phyloP scores from a whole-genome alignment of 2,797 vertebrate species.

The Leptatherina wallacei region DNA sequence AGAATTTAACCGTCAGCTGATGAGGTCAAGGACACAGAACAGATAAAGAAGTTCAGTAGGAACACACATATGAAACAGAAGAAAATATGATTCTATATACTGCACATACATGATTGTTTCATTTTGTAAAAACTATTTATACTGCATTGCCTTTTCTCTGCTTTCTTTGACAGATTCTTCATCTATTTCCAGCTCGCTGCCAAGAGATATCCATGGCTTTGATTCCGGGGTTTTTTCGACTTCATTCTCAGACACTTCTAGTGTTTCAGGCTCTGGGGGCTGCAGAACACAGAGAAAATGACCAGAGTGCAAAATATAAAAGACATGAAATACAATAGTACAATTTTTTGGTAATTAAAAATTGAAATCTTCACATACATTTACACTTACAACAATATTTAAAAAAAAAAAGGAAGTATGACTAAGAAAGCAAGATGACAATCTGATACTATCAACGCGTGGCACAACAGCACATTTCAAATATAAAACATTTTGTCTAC shows the following conservation, averaged over 20 bases:
- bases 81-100: background rate
- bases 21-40: conserved; percentile 51
- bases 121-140: background rate
- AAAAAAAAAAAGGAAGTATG: background rate
- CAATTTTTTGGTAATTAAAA: background rate
- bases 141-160: conserved; percentile 79
- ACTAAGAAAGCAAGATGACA: background rate
- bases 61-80: background rate
- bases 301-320: conserved; percentile 1
- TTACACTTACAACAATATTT: background rate
- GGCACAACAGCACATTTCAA: background rate
- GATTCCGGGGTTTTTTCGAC: conserved; percentile 68
- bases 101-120: conserved; percentile 4
- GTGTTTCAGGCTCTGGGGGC: conserved; percentile 73
- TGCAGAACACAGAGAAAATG: conserved; percentile 56
- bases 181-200: conserved; percentile 92
- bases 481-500: background rate
- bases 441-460: background rate
- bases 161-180: conserved; percentile 84
- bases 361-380: conserved; percentile 5
- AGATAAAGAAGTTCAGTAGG: background rate
- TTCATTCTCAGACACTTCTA: conserved; percentile 71
- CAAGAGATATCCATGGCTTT: conserved; percentile 89
- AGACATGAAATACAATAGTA: background rate
- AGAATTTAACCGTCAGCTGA: conserved; percentile 86